Evolutionary conservation across 2,113 vertebrate species (phyloP), one percentile per base, ranked within the genome.

Genomic region (Pelodiscus sinensis): DNA sequence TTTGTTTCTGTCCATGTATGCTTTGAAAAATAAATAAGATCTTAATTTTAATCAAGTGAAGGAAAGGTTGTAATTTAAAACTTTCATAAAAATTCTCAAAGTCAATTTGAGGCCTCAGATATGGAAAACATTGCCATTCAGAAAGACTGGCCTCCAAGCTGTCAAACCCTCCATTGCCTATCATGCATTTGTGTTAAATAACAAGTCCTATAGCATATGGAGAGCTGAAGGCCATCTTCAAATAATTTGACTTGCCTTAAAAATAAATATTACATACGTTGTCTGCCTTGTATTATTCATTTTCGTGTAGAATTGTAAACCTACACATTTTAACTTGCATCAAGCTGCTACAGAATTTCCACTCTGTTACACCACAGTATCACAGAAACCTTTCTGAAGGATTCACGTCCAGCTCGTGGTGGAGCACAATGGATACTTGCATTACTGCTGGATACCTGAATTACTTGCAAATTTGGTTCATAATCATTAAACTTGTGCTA

Each of bases 321-420:
- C 57, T 93, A 89, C n/a, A 27, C 85, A 90, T 84, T 94, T 96
- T 85, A 89, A 77, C 87, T 93, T 38, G 96, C 95, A 94, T 73
- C 94, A 50, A 56, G 55, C 92, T 94, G 27, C 82, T 94, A 89
- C 89, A 96, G 94, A 91, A 81, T 94, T 96, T 95, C 78, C 58
- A 44, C 35, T 86, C 87, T 90, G 58, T 84, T 91, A 85, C 87
- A 91, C 85, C 80, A 65, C 16, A 19, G 3, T 81, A 80, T 9
- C 52, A 10, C 24, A 86, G 55, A 80, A 87, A 71, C 91, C 62
- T 24, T 62, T 9, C 0, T 0, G 82, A 55, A 2, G 2, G 50
- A 24, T 91, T 90, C 52, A 4, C n/a, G 13, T 93, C 88, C 6
- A 5, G 81, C 50, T 88, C 80, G 18, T 86, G 12, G 9, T 44